Evolutionary conservation across 1,140 invertebrate genomes (phyloP).

Genomic region (Conus ventricosus): DNA sequence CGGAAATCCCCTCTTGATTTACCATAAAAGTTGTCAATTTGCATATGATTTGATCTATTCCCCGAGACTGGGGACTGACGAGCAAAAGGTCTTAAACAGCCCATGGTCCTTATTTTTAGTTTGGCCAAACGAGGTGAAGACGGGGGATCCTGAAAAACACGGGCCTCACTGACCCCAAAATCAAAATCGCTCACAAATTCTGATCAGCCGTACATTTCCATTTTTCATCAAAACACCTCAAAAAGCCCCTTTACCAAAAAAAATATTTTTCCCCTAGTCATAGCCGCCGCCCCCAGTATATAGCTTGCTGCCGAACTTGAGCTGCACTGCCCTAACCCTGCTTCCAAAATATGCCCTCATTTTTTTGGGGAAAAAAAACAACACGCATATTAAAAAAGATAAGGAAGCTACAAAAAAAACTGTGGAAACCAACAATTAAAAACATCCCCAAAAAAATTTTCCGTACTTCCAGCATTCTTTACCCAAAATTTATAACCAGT

Average conservation of each 20-base stretch:
- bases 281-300: background rate
- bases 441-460: too few relatives aligned
- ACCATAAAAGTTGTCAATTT: too few relatives aligned
- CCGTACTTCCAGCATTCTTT: too few relatives aligned
- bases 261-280: background rate
- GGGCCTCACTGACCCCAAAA: background rate
- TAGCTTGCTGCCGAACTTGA: background rate
- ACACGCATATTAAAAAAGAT: background rate
- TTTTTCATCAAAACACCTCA: background rate
- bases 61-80: conserved; percentile 23
- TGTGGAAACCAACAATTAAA: background rate
- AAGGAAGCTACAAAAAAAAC: background rate
- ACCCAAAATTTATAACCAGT: too few relatives aligned
- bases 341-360: conserved; percentile 15
- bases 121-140: conserved; percentile 6
- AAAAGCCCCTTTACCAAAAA: background rate
- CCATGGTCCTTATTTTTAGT: conserved; percentile 22
- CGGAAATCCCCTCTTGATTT: too few relatives aligned
- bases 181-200: background rate
- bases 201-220: background rate
- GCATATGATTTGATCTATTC: too few relatives aligned
- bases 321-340: background rate
- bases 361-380: background rate
- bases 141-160: conserved; percentile 6
- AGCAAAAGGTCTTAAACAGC: conserved; percentile 19